A percentile compares a stretch with the other conserved stretches of the same genome.
Conservation (phyloP, 2,888 invertebrate genomes). For the Phaonia tiefii region DNA sequence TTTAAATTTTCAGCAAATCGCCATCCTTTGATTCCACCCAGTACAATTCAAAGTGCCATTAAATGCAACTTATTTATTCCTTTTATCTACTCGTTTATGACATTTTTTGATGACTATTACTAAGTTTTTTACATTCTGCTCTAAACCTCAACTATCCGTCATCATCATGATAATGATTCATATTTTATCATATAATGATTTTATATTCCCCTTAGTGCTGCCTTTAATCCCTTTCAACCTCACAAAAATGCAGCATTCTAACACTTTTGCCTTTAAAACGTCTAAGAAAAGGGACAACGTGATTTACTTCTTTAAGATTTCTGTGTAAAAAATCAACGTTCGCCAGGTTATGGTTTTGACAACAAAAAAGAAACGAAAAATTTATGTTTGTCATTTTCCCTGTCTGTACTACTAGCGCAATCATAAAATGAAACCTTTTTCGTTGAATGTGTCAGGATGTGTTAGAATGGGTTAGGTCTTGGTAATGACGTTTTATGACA, state of each 20-base stretch:
- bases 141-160: slow-evolving; percentile 4
- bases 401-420: not conserved
- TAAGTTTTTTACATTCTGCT: too few relatives aligned
- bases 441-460: not conserved
- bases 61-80: not conserved
- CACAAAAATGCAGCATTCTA: slow-evolving; percentile 11
- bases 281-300: too few relatives aligned
- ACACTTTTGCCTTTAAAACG: too few relatives aligned
- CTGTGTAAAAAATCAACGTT: slow-evolving; percentile 36
- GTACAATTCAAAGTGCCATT: too few relatives aligned
- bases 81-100: too few relatives aligned
- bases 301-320: not conserved
- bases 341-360: slow-evolving; percentile 35
- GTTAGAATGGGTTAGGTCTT: not conserved
- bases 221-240: not conserved
- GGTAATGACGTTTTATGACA: not conserved
- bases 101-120: too few relatives aligned
- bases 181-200: too few relatives aligned
- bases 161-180: slow-evolving; percentile 19
- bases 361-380: not conserved
- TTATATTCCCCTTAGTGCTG: too few relatives aligned
- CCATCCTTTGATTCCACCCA: too few relatives aligned
- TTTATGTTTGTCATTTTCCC: slow-evolving; percentile 18
- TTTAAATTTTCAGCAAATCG: too few relatives aligned
- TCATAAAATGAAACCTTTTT: not conserved